phyloP scores from a whole-genome alignment of 2,888 invertebrate species.

The Neocrepidodera transversa region DNA sequence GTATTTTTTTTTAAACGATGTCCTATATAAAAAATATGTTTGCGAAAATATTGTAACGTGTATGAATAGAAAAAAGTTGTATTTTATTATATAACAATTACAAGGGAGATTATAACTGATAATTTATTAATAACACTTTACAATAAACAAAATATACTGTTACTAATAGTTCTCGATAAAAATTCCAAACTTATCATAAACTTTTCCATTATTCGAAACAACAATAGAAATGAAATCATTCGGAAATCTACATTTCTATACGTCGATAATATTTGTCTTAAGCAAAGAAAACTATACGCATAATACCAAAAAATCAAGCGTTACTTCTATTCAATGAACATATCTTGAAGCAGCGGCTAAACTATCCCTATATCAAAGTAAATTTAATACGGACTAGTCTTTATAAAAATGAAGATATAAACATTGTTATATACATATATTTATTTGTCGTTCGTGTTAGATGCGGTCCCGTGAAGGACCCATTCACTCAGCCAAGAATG shows the following conservation, averaged over 20 bases:
- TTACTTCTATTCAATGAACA: conserved; percentile 6
- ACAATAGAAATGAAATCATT: conserved; percentile 5
- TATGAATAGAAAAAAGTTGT: too few species aligned
- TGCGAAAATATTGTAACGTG: too few species aligned
- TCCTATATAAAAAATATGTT: too few species aligned
- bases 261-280: conserved; percentile 3
- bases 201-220: background rate
- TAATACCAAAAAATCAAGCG: conserved; percentile 13
- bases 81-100: too few species aligned
- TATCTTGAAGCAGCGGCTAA: conserved; percentile 11
- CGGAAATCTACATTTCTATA: conserved; percentile 10
- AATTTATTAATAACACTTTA: too few species aligned
- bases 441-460: conserved; percentile 52
- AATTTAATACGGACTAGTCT: conserved; percentile 17
- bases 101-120: too few species aligned
- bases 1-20: too few species aligned
- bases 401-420: conserved; percentile 26
- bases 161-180: too few species aligned
- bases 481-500: conserved; percentile 45
- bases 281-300: conserved; percentile 9
- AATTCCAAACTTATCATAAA: too few species aligned
- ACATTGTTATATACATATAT: too few species aligned
- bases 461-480: conserved; percentile 48
- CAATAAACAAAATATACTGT: too few species aligned
- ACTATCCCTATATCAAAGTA: conserved; percentile 10